Base-by-base conservation (phyloP, 2,113 vertebrate genomes). In the Thomomys bottae region DNA sequence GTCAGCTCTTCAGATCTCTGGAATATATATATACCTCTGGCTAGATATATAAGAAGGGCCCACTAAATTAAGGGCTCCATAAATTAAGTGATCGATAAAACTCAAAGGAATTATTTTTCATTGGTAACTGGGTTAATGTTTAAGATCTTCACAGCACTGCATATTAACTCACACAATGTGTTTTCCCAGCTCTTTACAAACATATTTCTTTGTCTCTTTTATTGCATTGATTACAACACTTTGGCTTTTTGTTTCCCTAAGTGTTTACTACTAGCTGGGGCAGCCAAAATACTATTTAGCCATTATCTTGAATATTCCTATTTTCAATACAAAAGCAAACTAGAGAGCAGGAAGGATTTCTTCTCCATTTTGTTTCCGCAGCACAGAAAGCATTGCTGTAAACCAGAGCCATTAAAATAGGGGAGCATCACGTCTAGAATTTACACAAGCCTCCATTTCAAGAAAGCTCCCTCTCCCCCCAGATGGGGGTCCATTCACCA, bases 401-500 rank as follows among this genome's bases (percentile, higher is more conserved):
- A 94, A 88, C 34, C 68, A 88, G 87, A 93, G 82, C 81, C 88
- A 28, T 97, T 93, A 97, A 95, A 96, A 97, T 93, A 94, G 95
- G 96, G 83, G 89, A 80, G 6, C 92, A 95, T 95, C 49, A 70
- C 88, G 91, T 88, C 94, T 94, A 93, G 94, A 96, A 95, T 96
- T 94, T 94, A 97, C 96, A 96, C 87, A 96, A 82, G 85, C 93
- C 81, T 94, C 91, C 88, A 71, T 96, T 75, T 97, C 96, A 96
- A 89, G 85, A 94, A 96, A 95, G 89, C 92, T 95, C 92, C 96
- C 96, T 95, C 96, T 95, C 70, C 80, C 90, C 59, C 95, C 38
- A 77, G 38, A 87, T 94, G 91, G 95, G 95, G 96, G 81, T 90
- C 77, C 96, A 96, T 97, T 97, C 97, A 96, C 98, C 94, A 90